Evolutionary conservation across 2,797 vertebrate genomes (phyloP).

Genomic region (Pachyuromys duprasi): DNA sequence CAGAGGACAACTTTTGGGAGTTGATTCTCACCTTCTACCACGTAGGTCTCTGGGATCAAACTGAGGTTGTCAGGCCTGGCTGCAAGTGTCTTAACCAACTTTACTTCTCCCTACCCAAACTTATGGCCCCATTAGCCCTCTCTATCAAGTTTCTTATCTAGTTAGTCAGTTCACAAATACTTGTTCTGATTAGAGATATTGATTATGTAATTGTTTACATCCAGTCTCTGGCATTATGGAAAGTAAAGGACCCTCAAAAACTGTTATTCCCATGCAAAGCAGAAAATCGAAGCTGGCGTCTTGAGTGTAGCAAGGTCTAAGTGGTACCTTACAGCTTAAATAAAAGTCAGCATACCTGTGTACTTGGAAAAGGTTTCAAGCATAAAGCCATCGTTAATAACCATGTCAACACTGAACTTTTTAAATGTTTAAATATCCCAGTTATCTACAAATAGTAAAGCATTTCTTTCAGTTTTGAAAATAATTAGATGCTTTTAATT

Average conservation of each 20-base stretch:
- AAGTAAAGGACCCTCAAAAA: not conserved
- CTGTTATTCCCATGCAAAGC: not conserved
- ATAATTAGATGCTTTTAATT: constrained; percentile 42
- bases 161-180: not conserved
- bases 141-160: constrained; percentile 29
- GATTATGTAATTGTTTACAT: constrained; percentile 48
- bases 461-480: constrained; percentile 49
- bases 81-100: not conserved
- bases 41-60: not conserved
- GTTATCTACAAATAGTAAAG: constrained; percentile 65
- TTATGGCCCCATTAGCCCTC: not conserved
- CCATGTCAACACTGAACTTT: constrained; percentile 24
- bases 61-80: not conserved
- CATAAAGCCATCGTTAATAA: not conserved
- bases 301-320: not conserved
- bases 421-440: constrained; percentile 57
- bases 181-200: not conserved
- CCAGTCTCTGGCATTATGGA: not conserved
- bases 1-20: not conserved
- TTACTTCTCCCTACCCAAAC: not conserved
- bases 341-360: constrained; percentile 16
- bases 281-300: not conserved
- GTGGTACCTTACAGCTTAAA: constrained; percentile 12
- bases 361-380: constrained; percentile 21
- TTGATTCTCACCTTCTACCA: not conserved